These are phyloP conservation scores for Actinopyga echinites DNA, from an alignment of 53 echinoderm and acorn worm genomes.

Conservation along the genomic window DNA sequence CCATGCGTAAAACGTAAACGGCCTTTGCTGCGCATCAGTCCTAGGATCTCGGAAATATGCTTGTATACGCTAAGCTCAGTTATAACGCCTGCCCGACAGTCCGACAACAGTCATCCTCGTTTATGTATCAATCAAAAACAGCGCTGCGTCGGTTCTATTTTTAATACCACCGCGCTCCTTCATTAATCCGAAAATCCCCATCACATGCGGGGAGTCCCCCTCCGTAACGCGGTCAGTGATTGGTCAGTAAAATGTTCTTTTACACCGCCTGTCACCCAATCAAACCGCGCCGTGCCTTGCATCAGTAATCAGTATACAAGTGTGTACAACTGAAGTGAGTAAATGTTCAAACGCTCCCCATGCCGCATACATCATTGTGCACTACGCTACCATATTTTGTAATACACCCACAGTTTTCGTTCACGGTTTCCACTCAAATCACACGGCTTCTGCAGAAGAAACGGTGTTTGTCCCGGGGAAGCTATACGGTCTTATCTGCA, in stretches of 20 bases:
- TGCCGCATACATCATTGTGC: conserved; percentile 11
- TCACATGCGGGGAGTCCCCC: conserved; percentile 22
- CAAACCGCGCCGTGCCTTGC: conserved; percentile 15
- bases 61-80: too few relatives aligned
- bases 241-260: conserved; percentile 40
- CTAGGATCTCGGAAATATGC: too few relatives aligned
- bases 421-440: conserved; percentile 8
- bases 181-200: conserved; percentile 37
- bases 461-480: too few relatives aligned
- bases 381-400: conserved; percentile 18
- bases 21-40: too few relatives aligned
- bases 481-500: too few relatives aligned
- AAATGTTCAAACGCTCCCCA: conserved; percentile 3
- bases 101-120: too few relatives aligned
- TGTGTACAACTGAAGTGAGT: neutral
- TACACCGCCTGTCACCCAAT: conserved; percentile 21
- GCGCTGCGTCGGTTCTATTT: neutral
- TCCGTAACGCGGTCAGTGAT: conserved; percentile 28
- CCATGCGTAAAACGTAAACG: too few relatives aligned
- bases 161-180: conserved; percentile 10
- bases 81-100: too few relatives aligned
- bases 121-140: neutral
- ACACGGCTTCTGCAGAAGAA: too few relatives aligned
- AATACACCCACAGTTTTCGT: conserved; percentile 6
- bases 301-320: conserved; percentile 32